Evolutionary conservation across 2,797 vertebrate genomes (phyloP).

Genomic region (Monodelphis domestica): DNA sequence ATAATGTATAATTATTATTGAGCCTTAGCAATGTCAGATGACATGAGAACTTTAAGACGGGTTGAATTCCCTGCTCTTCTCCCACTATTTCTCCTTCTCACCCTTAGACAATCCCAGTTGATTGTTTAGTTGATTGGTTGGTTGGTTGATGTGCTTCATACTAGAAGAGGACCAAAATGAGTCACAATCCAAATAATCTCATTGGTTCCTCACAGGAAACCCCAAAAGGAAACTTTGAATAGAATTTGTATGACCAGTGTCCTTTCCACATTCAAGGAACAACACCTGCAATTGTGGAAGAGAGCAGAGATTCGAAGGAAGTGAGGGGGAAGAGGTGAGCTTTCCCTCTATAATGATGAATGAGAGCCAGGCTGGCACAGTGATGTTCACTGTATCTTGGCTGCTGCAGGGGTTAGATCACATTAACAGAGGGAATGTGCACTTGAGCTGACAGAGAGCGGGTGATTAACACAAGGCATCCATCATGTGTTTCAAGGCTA

Average conservation of each 20-base stretch:
- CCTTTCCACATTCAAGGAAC: conserved; percentile 15
- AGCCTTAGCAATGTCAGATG: background rate
- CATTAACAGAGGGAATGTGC: conserved; percentile 75
- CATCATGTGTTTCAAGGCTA: conserved; percentile 75
- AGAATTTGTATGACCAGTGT: too few species aligned
- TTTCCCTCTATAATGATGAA: conserved; percentile 72
- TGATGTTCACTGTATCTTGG: conserved; percentile 75
- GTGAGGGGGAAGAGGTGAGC: conserved; percentile 10
- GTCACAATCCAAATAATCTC: background rate
- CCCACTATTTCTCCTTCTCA: background rate
- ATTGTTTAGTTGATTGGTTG: too few species aligned
- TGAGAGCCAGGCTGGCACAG: conserved; percentile 74
- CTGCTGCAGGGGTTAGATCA: conserved; percentile 84
- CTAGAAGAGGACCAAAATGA: too few species aligned
- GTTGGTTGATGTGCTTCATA: too few species aligned
- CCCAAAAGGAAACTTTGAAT: background rate
- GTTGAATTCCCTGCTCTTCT: background rate
- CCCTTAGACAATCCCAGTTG: background rate
- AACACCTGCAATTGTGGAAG: background rate
- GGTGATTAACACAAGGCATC: conserved; percentile 80
- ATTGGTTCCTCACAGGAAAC: background rate
- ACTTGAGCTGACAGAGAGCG: conserved; percentile 73
- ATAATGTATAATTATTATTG: background rate
- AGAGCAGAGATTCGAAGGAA: background rate
- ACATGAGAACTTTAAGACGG: background rate